These are phyloP conservation scores for Melanotaenia duboulayi DNA, from an alignment of 2,113 vertebrate genomes.

Conservation along the genomic window DNA sequence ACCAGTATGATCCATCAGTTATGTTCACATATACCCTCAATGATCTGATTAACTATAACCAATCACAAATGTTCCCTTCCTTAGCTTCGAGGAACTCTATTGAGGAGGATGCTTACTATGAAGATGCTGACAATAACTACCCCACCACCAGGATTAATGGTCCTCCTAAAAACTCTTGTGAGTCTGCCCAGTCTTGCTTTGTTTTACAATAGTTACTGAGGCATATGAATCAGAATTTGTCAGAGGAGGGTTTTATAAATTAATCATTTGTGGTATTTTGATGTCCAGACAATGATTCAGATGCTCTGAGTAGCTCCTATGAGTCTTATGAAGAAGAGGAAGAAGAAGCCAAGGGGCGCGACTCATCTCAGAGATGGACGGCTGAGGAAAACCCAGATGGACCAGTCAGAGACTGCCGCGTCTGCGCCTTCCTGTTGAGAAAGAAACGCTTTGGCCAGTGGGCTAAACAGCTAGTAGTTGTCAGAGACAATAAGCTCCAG, in stretches of 20 bases:
- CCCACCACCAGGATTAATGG: constrained; percentile 90
- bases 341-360: constrained; percentile 90
- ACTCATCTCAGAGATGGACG: constrained; percentile 88
- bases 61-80: background rate
- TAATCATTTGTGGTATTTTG: constrained; percentile 1
- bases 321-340: constrained; percentile 98
- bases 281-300: constrained; percentile 93
- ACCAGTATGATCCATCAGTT: constrained; percentile 91
- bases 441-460: constrained; percentile 99
- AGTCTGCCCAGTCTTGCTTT: constrained; percentile 40
- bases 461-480: constrained; percentile 95
- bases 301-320: constrained; percentile 96
- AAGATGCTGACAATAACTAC: constrained; percentile 96
- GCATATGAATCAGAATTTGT: background rate
- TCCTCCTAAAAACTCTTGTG: constrained; percentile 92
- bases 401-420: constrained; percentile 90
- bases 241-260: constrained; percentile 17
- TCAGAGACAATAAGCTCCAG: constrained; percentile 93
- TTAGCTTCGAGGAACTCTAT: constrained; percentile 92
- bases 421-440: constrained; percentile 94
- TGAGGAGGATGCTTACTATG: constrained; percentile 94
- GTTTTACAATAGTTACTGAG: background rate
- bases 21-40: background rate
- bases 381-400: constrained; percentile 89
- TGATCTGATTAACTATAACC: background rate